Conservation (phyloP, 2,888 invertebrate species). For the Nomada fucata region DNA sequence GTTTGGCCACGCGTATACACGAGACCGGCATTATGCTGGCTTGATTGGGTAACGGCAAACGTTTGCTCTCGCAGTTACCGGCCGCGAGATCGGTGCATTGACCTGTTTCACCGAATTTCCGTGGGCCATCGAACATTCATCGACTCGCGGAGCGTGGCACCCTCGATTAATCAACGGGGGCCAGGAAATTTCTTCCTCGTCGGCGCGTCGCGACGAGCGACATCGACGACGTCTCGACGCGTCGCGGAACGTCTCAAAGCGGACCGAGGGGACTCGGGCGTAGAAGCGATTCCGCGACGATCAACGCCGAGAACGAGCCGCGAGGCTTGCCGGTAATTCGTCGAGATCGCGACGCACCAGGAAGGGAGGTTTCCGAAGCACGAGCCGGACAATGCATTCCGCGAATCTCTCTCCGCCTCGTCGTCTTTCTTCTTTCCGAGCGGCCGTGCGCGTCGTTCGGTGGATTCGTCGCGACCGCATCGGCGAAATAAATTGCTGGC, state of each 20-base stretch:
- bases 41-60: constrained; percentile 84
- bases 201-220: too few relatives aligned
- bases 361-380: background rate
- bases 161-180: background rate
- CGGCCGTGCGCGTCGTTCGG: constrained; percentile 1
- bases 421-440: constrained; percentile 23
- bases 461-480: constrained; percentile 63
- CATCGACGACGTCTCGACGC: too few relatives aligned
- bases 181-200: background rate
- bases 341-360: background rate
- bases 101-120: constrained; percentile 53
- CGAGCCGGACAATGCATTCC: constrained; percentile 9
- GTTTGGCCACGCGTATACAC: constrained; percentile 78
- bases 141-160: background rate
- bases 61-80: constrained; percentile 78
- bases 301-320: background rate
- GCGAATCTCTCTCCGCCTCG: background rate
- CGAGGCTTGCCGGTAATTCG: background rate
- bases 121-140: constrained; percentile 33
- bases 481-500: constrained; percentile 61
- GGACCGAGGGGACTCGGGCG: background rate
- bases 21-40: constrained; percentile 82
- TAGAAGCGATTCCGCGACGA: too few relatives aligned
- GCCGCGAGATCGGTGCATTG: constrained; percentile 61
- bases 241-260: too few relatives aligned